Evolutionary conservation across 2,797 vertebrate species (phyloP).

Genomic region (Sebastes trivittatus): DNA sequence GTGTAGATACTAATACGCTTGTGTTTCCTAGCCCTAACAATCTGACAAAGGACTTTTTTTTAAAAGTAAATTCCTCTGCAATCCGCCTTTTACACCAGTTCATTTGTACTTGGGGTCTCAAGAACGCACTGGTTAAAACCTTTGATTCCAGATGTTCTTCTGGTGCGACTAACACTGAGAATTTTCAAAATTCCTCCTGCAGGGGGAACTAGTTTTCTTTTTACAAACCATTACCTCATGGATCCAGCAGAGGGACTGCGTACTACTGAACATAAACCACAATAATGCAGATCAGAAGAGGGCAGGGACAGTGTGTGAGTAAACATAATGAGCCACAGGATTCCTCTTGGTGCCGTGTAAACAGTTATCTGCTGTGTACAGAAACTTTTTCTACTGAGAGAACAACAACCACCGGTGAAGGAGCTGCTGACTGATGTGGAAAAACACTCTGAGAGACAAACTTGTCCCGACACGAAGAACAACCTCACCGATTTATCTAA

Average conservation of each 20-base stretch:
- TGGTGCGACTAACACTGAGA: background rate
- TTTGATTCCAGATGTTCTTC: background rate
- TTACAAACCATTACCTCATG: conserved; percentile 4
- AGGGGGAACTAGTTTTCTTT: conserved; percentile 17
- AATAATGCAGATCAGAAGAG: conserved; percentile 37
- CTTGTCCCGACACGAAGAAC: conserved; percentile 14
- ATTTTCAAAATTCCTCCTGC: conserved; percentile 18
- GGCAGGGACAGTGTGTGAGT: conserved; percentile 13
- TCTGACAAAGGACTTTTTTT: background rate
- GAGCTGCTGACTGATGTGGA: background rate
- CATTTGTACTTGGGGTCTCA: background rate
- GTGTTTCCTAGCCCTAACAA: background rate
- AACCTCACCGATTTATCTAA: background rate
- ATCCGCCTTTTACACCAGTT: background rate
- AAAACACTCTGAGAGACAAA: conserved; percentile 1
- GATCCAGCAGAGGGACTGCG: conserved; percentile 42
- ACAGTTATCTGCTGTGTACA: conserved; percentile 7
- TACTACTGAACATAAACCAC: conserved; percentile 5
- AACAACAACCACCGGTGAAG: background rate
- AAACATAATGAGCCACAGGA: conserved; percentile 17
- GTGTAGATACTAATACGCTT: background rate
- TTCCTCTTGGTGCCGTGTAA: conserved; percentile 22
- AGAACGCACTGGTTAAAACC: background rate
- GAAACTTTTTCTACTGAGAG: background rate
- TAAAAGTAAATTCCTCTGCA: background rate